Percentiles rank a stretch among this genome's conserved stretches.
Conservation (phyloP, 2,888 invertebrate species). For the Sphinx pinastri region DNA sequence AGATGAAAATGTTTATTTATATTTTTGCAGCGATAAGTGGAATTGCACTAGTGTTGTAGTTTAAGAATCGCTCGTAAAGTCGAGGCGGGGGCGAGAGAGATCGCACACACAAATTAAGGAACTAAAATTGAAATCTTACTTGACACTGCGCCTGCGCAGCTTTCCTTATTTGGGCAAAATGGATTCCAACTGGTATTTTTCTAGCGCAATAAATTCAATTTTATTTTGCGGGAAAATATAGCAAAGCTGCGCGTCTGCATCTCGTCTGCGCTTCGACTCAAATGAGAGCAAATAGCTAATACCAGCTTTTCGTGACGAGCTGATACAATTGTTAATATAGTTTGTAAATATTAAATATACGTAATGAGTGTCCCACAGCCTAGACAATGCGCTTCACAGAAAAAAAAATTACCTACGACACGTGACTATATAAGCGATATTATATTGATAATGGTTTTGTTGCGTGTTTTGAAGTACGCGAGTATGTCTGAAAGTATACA, state of each 20-base stretch:
- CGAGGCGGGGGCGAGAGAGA: no score
- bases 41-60: constrained; percentile 10
- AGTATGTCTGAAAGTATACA: neutral
- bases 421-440: neutral
- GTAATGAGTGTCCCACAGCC: constrained; percentile 29
- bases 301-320: neutral
- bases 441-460: neutral
- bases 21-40: constrained; percentile 17
- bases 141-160: no score
- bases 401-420: neutral
- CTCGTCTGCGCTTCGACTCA: neutral
- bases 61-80: neutral
- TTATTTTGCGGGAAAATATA: no score
- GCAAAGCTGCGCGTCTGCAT: neutral
- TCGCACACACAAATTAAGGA: no score
- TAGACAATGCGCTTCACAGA: constrained; percentile 15
- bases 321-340: neutral
- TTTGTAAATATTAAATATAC: constrained; percentile 14
- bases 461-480: neutral
- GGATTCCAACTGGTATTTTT: no score
- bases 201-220: no score
- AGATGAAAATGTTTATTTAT: constrained; percentile 18
- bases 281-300: neutral
- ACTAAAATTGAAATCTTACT: no score
- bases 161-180: no score